Evolutionary conservation across 2,797 vertebrate species (phyloP), one percentile per base, ranked within the genome.

Genomic region (Parambassis ranga): DNA sequence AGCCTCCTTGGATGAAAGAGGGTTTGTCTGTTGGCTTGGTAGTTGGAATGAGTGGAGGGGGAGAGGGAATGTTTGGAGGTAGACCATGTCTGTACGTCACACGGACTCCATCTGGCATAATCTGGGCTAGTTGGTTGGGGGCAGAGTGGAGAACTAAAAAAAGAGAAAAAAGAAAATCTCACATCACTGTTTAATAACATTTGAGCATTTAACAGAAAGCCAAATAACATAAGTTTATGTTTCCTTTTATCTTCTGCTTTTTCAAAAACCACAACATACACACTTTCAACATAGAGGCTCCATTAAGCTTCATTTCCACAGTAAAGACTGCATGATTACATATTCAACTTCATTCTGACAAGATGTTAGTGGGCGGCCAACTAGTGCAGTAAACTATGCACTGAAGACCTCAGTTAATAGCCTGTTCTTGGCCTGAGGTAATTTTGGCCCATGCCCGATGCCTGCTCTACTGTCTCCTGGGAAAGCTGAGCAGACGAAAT

Each of bases 41-140:
- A 36, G 97, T 99, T 28, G 97, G 97, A 90, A 99, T 99, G 88
- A 99, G 96, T 1, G 97, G 97, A 35, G 98, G 98, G 3, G 98
- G 98, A 81, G 93, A 94, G 44, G 93, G 93, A 93, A 94, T 94
- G 91, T 94, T 94, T 66, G 92, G 68, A 3, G 96, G 96, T 70
- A 96, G 91, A 67, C 95, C 95, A 78, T 95, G 94, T 71, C 97
- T 93, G 47, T 96, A 96, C 0, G 96, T 90, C 73, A 98, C 91
- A 1, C 96, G 94, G 48, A 95, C 93, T 64, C 94, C 96, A 81
- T 99, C 98, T 0, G 93, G 89, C 72, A 96, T 90, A 48, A 88
- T 94, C 63, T 95, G 94, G 81, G 95, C 92, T 67, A 96, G 89
- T 87, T 98, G 97, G 90, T 95, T 96, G 43, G 96, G 93, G 56